Conservation (phyloP, 2,113 vertebrate genomes). For the Lates calcarifer region DNA sequence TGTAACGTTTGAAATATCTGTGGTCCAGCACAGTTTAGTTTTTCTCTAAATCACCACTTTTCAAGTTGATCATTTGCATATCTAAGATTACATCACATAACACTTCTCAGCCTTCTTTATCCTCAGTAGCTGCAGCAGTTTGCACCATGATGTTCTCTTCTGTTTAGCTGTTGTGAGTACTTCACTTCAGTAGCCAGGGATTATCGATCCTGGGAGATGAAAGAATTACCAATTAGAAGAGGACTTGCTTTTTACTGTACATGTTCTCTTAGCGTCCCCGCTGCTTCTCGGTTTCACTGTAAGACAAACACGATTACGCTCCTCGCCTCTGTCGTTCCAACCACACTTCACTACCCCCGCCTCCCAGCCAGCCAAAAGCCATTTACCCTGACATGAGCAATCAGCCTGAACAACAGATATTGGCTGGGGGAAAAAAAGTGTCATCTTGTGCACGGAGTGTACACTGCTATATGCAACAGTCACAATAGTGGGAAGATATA, state of each 20-base stretch:
- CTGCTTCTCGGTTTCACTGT: conserved; percentile 21
- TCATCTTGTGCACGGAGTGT: not conserved
- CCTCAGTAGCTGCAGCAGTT: not conserved
- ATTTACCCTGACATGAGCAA: conserved; percentile 54
- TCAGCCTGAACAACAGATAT: conserved; percentile 47
- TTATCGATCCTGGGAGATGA: conserved; percentile 42
- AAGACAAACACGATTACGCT: conserved; percentile 38
- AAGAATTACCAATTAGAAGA: conserved; percentile 53
- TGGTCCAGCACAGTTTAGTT: conserved; percentile 16
- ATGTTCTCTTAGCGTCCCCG: not conserved
- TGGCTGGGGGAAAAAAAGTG: conserved; percentile 13
- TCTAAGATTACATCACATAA: conserved; percentile 13
- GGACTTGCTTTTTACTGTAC: conserved; percentile 16
- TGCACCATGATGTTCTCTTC: not conserved
- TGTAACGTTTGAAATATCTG: not conserved
- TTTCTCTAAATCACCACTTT: conserved; percentile 2
- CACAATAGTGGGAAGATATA: not conserved
- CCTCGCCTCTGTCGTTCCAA: conserved; percentile 24
- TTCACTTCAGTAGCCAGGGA: not conserved
- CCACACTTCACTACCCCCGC: conserved; percentile 49
- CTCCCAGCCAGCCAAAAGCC: conserved; percentile 44
- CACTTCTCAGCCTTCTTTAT: not conserved
- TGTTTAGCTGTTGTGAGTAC: conserved; percentile 2
- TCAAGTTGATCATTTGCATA: conserved; percentile 22
- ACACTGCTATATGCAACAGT: not conserved